Percentiles rank a stretch among this genome's conserved stretches.
phyloP scores from a whole-genome alignment of 2,797 vertebrate genomes.

The Ctenochaetus hawaiiensis region DNA sequence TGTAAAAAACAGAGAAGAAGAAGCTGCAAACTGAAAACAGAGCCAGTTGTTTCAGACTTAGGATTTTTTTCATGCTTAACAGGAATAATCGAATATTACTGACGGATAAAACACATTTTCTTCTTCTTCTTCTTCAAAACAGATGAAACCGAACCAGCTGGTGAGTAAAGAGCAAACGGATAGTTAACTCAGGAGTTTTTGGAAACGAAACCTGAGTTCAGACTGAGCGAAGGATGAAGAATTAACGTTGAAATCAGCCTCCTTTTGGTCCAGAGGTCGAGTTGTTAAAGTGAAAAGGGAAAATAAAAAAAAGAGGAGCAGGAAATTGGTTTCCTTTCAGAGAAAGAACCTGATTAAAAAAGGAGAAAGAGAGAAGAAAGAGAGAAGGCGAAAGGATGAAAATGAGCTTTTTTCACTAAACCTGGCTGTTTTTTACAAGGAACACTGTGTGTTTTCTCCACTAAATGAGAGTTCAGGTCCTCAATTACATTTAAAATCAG shows the following conservation, averaged over 20 bases:
- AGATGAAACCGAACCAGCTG: too few relatives aligned
- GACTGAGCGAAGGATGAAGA: too few relatives aligned
- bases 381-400: slow-evolving; percentile 44
- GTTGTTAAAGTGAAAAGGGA: slow-evolving; percentile 5
- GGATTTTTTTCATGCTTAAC: too few relatives aligned
- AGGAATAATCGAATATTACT: too few relatives aligned
- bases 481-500: slow-evolving; percentile 44
- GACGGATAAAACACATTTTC: too few relatives aligned
- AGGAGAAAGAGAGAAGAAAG: slow-evolving; percentile 7
- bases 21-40: too few relatives aligned
- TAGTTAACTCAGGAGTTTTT: too few relatives aligned
- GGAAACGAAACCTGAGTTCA: too few relatives aligned
- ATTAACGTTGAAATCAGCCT: background rate
- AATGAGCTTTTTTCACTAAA: slow-evolving; percentile 36
- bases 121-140: too few relatives aligned
- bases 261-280: background rate
- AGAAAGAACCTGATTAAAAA: slow-evolving; percentile 35
- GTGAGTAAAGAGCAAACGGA: too few relatives aligned
- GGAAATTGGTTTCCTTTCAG: slow-evolving; percentile 19
- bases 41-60: too few relatives aligned
- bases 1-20: too few relatives aligned
- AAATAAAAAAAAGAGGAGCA: background rate
- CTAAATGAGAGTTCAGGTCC: slow-evolving; percentile 20
- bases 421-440: slow-evolving; percentile 27
- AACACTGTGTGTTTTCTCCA: background rate